Conservation (phyloP, 2,888 invertebrate species). For the Agonopterix arenella region DNA sequence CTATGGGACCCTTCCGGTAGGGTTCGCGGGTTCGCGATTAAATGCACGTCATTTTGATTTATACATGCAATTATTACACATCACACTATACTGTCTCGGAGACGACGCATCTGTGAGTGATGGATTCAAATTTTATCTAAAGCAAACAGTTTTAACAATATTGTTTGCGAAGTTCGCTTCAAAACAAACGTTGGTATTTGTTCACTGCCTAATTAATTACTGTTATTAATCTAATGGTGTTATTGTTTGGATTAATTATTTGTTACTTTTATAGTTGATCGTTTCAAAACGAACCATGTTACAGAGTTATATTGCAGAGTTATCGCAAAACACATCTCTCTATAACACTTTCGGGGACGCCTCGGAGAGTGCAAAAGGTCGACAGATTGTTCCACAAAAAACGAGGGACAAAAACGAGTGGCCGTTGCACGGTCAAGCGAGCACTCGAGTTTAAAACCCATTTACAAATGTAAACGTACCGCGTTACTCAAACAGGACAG, state of each 20-base stretch:
- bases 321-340: too few species aligned
- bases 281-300: background rate
- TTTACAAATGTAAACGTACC: constrained; percentile 49
- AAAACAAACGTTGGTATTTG: constrained; percentile 27
- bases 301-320: too few species aligned
- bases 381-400: constrained; percentile 12
- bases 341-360: too few species aligned
- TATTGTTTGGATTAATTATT: background rate
- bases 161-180: constrained; percentile 21
- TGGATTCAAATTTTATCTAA: constrained; percentile 16
- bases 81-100: constrained; percentile 22
- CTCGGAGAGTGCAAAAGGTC: constrained; percentile 6
- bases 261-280: background rate
- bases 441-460: constrained; percentile 43
- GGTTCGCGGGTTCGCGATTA: constrained; percentile 50
- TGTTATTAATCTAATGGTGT: constrained; percentile 17
- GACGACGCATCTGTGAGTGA: constrained; percentile 1
- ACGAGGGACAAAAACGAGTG: constrained; percentile 13
- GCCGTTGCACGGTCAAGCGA: constrained; percentile 12
- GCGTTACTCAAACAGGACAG: constrained; percentile 27
- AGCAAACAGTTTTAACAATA: constrained; percentile 33
- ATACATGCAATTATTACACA: constrained; percentile 56
- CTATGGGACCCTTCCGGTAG: constrained; percentile 30
- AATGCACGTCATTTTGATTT: constrained; percentile 70
- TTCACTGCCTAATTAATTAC: constrained; percentile 27